A percentile compares a stretch with the other conserved stretches of the same genome.
phyloP scores from a whole-genome alignment of 1,140 invertebrate species.

The Zaprionus inermis region DNA sequence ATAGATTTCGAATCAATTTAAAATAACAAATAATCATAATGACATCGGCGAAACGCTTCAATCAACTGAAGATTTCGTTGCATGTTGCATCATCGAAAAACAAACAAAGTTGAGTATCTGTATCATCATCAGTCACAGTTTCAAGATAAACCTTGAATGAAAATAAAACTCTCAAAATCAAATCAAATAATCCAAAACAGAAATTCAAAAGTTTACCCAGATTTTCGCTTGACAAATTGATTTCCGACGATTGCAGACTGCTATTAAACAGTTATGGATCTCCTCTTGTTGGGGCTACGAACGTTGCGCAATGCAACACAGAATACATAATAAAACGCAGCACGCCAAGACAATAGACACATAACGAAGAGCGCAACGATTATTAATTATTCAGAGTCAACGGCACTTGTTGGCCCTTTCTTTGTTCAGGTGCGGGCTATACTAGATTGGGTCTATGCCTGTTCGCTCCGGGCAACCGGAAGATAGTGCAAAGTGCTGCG shows the following conservation, averaged over 20 bases:
- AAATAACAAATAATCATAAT: background rate
- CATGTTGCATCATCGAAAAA: constrained; percentile 7
- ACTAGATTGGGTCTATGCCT: background rate
- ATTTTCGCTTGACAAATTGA: constrained; percentile 33
- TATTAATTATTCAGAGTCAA: constrained; percentile 77
- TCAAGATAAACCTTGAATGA: constrained; percentile 7
- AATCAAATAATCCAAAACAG: constrained; percentile 5
- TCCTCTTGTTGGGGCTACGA: constrained; percentile 29
- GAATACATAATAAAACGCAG: constrained; percentile 69
- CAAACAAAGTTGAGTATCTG: background rate
- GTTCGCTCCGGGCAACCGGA: constrained; percentile 53
- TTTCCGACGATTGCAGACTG: constrained; percentile 25
- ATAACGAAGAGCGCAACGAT: constrained; percentile 68
- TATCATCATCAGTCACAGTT: constrained; percentile 46
- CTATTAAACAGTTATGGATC: constrained; percentile 50
- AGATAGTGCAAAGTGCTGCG: constrained; percentile 43
- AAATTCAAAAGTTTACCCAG: constrained; percentile 13
- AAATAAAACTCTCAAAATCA: constrained; percentile 1
- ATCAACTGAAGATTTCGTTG: constrained; percentile 36
- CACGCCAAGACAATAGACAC: constrained; percentile 63
- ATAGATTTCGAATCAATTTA: constrained; percentile 5
- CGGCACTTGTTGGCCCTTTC: constrained; percentile 60
- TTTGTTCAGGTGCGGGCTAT: constrained; percentile 11
- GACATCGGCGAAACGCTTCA: background rate
- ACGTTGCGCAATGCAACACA: constrained; percentile 77